Base-by-base conservation (phyloP, 2,797 vertebrate genomes). In the Notamacropus eugenii region DNA sequence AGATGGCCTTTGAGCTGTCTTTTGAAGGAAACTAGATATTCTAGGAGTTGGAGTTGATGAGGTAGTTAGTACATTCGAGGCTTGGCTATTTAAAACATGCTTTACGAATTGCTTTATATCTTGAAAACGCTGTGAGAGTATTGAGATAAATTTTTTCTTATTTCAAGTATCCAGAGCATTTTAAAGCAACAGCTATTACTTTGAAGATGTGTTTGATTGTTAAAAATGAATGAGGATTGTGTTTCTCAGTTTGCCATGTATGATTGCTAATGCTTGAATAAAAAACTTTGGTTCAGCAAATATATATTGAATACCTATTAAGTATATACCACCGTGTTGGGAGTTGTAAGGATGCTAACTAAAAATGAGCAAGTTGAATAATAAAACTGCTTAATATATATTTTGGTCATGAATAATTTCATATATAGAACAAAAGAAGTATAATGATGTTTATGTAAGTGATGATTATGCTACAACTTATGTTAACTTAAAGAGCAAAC, bases 251-350 rank as follows among this genome's bases (percentile, higher is more conserved):
- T 94, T 96, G 31, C 56, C 34, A 34, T 92, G 19, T 93, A 0
- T 92, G 10, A 92, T 40, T 92, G 56, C 94, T 96, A 82, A 90
- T 67, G 2, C n/a, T 91, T 40, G 95, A 93, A 93, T 96, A 93
- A 92, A 93, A 95, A 91, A 82, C 28, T 95, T 74, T 94, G 95
- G 55, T 95, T 92, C 29, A 40, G 0, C 92, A 74, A 46, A 82
- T 82, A 82, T 82, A 27, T 82, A 46, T 46, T 46, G 14, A 74
- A 24, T 82, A 10, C 0, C 8, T 82, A 46, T 46, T 62, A 34
- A 31, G 31, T 62, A 62, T 34, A 5, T 82, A 40, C 22, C 19
- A 9, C 40, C 95, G 16, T 91, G 24, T 55, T 67, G 24, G 46
- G 82, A 93, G 46, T 94, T 95, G 50, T 31, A n/a, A 94, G 96